phyloP scores from a whole-genome alignment of 30 jellyfish, hydroid and myxozoan species.

The Hydractinia symbiolongicarpus region DNA sequence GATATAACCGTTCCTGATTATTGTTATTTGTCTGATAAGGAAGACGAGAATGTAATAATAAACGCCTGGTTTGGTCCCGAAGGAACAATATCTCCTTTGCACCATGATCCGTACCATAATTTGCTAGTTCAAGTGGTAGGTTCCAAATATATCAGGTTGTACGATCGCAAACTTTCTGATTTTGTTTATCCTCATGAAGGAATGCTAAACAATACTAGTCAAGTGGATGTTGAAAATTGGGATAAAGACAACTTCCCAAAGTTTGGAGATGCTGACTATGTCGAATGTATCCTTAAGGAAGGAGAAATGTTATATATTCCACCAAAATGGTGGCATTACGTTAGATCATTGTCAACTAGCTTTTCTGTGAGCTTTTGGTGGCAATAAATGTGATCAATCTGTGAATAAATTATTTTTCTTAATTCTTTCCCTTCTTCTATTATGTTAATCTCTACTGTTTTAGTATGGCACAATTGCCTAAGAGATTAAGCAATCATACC shows the following conservation, averaged over 20 bases:
- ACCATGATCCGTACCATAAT: slow-evolving; percentile 96
- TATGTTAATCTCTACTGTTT: too few relatives aligned
- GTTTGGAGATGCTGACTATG: slow-evolving; percentile 61
- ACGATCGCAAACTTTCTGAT: slow-evolving; percentile 34
- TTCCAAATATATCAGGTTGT: slow-evolving; percentile 68
- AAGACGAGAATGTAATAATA: slow-evolving; percentile 48
- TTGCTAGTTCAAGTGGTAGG: slow-evolving; percentile 96
- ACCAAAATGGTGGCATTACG: slow-evolving; percentile 96
- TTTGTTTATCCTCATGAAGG: slow-evolving; percentile 73
- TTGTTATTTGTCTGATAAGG: slow-evolving; percentile 65
- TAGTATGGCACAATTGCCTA: too few relatives aligned
- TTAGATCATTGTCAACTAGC: slow-evolving; percentile 71
- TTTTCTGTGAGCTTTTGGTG: slow-evolving; percentile 99
- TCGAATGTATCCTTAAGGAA: slow-evolving; percentile 81
- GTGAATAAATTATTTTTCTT: too few relatives aligned
- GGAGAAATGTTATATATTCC: slow-evolving; percentile 99
- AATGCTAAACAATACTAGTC: slow-evolving; percentile 89
- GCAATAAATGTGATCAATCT: slow-evolving; percentile 18
- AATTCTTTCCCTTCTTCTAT: too few relatives aligned
- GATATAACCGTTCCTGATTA: slow-evolving; percentile 89
- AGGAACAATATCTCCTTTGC: slow-evolving; percentile 95
- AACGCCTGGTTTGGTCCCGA: slow-evolving; percentile 99
- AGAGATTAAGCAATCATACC: too few relatives aligned
- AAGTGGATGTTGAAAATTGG: slow-evolving; percentile 82
- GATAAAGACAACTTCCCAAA: slow-evolving; percentile 60